phyloP scores from a whole-genome alignment of 2,888 invertebrate species.

The Cetonia aurata region DNA sequence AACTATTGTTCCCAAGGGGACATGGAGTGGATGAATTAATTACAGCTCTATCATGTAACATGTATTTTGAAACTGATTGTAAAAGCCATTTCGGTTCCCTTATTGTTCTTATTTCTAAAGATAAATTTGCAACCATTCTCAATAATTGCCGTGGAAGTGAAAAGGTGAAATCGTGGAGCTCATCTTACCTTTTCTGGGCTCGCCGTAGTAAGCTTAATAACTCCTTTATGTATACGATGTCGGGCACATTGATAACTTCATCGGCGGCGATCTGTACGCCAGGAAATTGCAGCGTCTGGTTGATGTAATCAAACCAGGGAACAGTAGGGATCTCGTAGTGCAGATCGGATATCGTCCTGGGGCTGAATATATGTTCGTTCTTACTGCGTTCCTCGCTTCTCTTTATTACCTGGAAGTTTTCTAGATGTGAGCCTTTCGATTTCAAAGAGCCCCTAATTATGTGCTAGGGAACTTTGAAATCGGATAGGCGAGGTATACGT shows the following conservation, averaged over 20 bases:
- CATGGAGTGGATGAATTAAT: too few species aligned
- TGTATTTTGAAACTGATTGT: too few species aligned
- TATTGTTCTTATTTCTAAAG: too few species aligned
- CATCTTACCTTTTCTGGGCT: slow-evolving; percentile 59
- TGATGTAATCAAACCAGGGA: slow-evolving; percentile 61
- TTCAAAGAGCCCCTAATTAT: slow-evolving; percentile 13
- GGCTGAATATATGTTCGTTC: slow-evolving; percentile 47
- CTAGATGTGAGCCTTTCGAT: slow-evolving; percentile 6
- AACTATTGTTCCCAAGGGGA: too few species aligned
- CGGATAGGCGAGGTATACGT: neutral
- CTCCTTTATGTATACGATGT: slow-evolving; percentile 58
- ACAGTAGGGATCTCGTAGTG: slow-evolving; percentile 65
- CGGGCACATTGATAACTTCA: slow-evolving; percentile 59
- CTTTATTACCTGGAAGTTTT: slow-evolving; percentile 37
- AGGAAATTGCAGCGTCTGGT: slow-evolving; percentile 56
- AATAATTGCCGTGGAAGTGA: too few species aligned
- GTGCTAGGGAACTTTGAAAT: neutral
- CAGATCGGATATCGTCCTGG: slow-evolving; percentile 68
- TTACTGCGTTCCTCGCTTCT: slow-evolving; percentile 43
- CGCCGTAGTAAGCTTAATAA: slow-evolving; percentile 56
- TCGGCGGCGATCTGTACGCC: slow-evolving; percentile 56
- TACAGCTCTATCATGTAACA: too few species aligned
- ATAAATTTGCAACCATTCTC: too few species aligned
- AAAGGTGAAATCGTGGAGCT: too few species aligned
- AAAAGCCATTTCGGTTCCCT: too few species aligned